Conservation (phyloP, 2,797 vertebrate species). For the Tenualosa ilisha region DNA sequence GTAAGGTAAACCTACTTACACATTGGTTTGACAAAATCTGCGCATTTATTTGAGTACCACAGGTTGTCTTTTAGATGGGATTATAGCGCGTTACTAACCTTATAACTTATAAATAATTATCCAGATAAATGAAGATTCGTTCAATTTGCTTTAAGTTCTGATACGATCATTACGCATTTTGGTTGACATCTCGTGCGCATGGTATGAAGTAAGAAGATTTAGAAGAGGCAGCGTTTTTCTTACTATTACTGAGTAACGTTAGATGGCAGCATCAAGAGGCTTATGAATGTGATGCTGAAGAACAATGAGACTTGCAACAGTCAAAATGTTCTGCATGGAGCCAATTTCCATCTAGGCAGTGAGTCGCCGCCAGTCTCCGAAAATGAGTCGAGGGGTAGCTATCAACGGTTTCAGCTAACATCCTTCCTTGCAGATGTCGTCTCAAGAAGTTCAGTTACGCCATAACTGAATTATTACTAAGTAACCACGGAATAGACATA, state of each 20-base stretch:
- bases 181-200: neutral
- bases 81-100: neutral
- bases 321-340: constrained; percentile 39
- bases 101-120: neutral
- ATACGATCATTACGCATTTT: neutral
- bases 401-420: constrained; percentile 34
- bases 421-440: constrained; percentile 29
- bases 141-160: neutral
- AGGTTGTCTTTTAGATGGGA: neutral
- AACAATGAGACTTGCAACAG: constrained; percentile 53
- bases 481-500: constrained; percentile 29
- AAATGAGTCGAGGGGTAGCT: constrained; percentile 31
- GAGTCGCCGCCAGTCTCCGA: constrained; percentile 15
- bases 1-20: neutral
- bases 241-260: constrained; percentile 17
- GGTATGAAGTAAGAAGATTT: neutral
- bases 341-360: constrained; percentile 5
- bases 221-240: neutral
- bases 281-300: constrained; percentile 42
- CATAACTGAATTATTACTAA: constrained; percentile 34
- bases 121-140: neutral
- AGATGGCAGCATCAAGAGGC: constrained; percentile 53
- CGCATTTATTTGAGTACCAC: too few species aligned
- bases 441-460: constrained; percentile 27
- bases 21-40: neutral